phyloP scores from a whole-genome alignment of 2,113 vertebrate species.

The Tyrannus savana region DNA sequence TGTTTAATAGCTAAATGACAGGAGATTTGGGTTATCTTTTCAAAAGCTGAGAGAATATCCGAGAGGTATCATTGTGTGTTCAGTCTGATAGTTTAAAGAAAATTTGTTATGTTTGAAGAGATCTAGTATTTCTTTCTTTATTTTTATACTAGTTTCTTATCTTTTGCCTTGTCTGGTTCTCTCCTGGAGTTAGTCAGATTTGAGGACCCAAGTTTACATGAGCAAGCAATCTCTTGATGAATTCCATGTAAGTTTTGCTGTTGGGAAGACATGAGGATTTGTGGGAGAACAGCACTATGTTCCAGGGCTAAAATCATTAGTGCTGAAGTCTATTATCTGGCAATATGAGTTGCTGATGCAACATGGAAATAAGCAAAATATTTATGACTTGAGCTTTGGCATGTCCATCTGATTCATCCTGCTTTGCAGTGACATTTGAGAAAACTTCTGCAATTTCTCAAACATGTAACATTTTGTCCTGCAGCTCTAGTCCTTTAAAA shows the following conservation, averaged over 20 bases:
- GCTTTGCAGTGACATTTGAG: not conserved
- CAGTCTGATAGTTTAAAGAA: not conserved
- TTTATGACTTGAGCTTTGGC: not conserved
- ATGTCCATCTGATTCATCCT: constrained; percentile 9
- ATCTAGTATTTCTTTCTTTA: not conserved
- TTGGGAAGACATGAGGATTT: not conserved
- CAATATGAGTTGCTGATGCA: not conserved
- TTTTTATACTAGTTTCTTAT: not conserved
- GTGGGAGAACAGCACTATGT: not conserved
- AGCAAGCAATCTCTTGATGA: not conserved
- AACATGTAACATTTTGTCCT: constrained; percentile 3
- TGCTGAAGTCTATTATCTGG: not conserved
- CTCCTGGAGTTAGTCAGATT: not conserved
- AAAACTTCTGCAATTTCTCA: not conserved
- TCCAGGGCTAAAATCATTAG: not conserved
- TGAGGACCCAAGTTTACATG: not conserved
- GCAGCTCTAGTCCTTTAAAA: not conserved
- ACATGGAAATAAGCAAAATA: not conserved
- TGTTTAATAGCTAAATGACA: not conserved
- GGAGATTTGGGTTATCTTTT: not conserved
- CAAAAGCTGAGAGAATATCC: not conserved
- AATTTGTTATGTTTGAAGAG: not conserved
- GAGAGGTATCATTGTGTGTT: not conserved
- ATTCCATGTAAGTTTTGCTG: not conserved
- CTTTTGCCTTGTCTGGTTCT: not conserved